Evolutionary conservation across 2,888 invertebrate genomes (phyloP).

Genomic region (Pristionchus maxplancki): DNA sequence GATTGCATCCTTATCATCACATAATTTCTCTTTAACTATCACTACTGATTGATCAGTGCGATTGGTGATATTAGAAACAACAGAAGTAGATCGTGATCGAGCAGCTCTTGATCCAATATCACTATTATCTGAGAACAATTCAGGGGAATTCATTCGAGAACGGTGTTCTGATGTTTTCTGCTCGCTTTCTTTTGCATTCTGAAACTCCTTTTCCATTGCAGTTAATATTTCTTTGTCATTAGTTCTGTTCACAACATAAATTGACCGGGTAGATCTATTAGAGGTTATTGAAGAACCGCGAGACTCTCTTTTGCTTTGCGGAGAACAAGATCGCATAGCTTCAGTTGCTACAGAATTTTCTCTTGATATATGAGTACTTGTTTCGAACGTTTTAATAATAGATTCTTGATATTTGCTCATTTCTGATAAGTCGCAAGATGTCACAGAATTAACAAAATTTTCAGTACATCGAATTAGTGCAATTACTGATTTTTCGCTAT

Average conservation of each 20-base stretch:
- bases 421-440: neutral
- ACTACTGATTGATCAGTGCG: neutral
- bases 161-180: neutral
- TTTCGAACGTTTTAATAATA: neutral
- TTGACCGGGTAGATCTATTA: neutral
- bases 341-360: neutral
- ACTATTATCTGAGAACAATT: neutral
- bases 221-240: neutral
- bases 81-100: neutral
- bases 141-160: neutral
- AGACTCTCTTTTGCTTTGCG: neutral
- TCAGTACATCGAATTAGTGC: neutral
- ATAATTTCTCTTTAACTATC: neutral
- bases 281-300: neutral
- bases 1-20: neutral
- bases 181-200: neutral
- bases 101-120: neutral
- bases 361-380: neutral
- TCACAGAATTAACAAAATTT: neutral
- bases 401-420: neutral
- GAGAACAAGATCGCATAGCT: neutral
- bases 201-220: neutral
- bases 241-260: neutral
- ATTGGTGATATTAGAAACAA: neutral
- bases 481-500: neutral